Evolutionary conservation across 2,888 invertebrate genomes (phyloP).

Genomic region (Octodonta nipae): DNA sequence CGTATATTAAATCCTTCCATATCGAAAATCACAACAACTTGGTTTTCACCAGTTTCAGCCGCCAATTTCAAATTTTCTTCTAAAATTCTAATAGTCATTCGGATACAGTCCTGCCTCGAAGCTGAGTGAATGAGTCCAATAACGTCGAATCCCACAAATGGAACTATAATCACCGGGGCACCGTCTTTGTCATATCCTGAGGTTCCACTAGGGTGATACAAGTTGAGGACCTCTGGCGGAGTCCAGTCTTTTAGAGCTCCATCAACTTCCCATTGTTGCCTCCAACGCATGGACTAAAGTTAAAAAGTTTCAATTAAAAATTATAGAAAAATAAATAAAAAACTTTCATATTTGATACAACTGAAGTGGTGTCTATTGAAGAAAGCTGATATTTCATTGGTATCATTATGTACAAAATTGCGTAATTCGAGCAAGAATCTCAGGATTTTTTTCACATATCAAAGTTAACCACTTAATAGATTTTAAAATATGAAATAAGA

Average conservation of each 20-base stretch:
- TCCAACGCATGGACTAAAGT: slow-evolving; percentile 56
- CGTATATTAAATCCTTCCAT: slow-evolving; percentile 64
- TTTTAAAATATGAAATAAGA: too few relatives aligned
- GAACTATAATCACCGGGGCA: slow-evolving; percentile 69
- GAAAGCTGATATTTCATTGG: too few relatives aligned
- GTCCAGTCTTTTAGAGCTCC: slow-evolving; percentile 52
- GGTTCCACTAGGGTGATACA: slow-evolving; percentile 66
- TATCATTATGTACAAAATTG: too few relatives aligned
- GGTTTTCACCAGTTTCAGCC: slow-evolving; percentile 46
- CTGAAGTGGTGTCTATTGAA: too few relatives aligned
- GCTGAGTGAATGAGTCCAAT: slow-evolving; percentile 67
- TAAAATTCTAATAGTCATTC: slow-evolving; percentile 50
- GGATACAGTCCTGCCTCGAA: slow-evolving; percentile 58
- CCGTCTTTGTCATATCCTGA: slow-evolving; percentile 75
- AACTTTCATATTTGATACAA: too few relatives aligned
- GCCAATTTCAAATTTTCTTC: slow-evolving; percentile 52
- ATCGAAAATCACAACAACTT: slow-evolving; percentile 61
- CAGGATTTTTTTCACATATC: too few relatives aligned
- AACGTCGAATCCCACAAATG: slow-evolving; percentile 68
- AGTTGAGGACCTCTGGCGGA: slow-evolving; percentile 52
- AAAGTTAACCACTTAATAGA: too few relatives aligned
- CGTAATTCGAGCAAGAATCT: too few relatives aligned
- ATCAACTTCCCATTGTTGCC: slow-evolving; percentile 64
- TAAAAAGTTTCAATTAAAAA: slow-evolving; percentile 4
- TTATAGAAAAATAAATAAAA: not conserved